Percentiles rank a stretch among this genome's conserved stretches.
Evolutionary conservation across 2,888 invertebrate genomes (phyloP).

Genomic region (Mactromeris polynyma): DNA sequence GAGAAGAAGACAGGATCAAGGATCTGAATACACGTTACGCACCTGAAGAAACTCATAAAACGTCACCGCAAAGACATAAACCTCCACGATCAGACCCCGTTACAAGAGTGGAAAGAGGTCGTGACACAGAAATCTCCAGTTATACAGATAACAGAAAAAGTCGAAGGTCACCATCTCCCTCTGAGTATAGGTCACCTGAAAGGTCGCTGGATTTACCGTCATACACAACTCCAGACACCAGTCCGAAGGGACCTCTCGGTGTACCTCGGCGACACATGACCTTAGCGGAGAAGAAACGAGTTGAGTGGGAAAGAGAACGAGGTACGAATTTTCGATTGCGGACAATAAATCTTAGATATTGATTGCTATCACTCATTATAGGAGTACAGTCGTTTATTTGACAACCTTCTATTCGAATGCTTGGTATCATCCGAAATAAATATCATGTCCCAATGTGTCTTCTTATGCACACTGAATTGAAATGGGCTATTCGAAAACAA

Average conservation of each 20-base stretch:
- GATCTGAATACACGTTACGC: conserved; percentile 49
- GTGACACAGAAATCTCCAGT: conserved; percentile 55
- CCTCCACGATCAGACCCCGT: conserved; percentile 61
- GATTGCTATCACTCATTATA: not conserved
- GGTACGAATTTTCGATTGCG: conserved; percentile 89
- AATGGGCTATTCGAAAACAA: too few relatives aligned
- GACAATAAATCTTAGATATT: not conserved
- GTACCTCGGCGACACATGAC: conserved; percentile 72
- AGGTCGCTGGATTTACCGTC: conserved; percentile 56
- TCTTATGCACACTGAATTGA: too few relatives aligned
- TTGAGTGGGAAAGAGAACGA: conserved; percentile 97
- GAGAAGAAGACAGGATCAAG: conserved; percentile 62
- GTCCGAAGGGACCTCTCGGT: conserved; percentile 41
- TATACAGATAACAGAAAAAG: conserved; percentile 55
- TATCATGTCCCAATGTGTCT: too few relatives aligned
- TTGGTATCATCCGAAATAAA: too few relatives aligned
- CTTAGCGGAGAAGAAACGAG: conserved; percentile 93
- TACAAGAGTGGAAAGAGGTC: conserved; percentile 42
- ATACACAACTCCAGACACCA: conserved; percentile 49
- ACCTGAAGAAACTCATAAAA: conserved; percentile 21
- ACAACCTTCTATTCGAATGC: too few relatives aligned
- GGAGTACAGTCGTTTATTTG: not conserved
- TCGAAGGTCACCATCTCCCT: conserved; percentile 59
- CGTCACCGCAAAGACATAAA: conserved; percentile 40
- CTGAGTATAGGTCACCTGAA: conserved; percentile 55